Base-by-base conservation (phyloP, 2,888 invertebrate species). In the Lomographa bimaculata region DNA sequence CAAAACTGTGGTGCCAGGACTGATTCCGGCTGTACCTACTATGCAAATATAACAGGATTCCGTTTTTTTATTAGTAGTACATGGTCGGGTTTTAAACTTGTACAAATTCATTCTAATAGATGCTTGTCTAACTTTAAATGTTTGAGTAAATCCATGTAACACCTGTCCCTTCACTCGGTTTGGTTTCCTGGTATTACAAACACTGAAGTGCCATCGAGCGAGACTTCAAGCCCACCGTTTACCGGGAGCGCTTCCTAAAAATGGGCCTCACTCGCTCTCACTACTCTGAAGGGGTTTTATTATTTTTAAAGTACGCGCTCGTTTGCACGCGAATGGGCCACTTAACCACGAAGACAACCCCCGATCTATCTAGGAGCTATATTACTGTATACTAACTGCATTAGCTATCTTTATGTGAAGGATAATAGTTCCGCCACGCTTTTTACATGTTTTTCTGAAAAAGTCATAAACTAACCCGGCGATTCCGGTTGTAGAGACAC, bases 291-390 rank as follows among this genome's bases (percentile, higher is more conserved):
- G 83, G 74, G 80, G 76, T 85, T 86, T 82, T 82, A 83, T 87
- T 85, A 84, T 87, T 83, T 87, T 84, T 85, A 84, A 81, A 89
- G 87, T 78, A 74, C 76, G 72, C 80, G 83, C 85, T 84, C 90
- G 90, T 90, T 90, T 90, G 90, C 89, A 89, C 84, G 89, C 78
- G 89, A 90, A 90, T 90, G 79, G 84, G 79, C 87, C 87, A 89
- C 90, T 90, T 90, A 89, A 80, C 89, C 87, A 85, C 87, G 87
- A 69, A 84, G 79, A 78, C 76, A 72, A 66, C 68, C 67, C 72
- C 69, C 71, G 60, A 64, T 71, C 65, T 71, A 60, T 51, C 54
- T 64, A 60, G 57, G 57, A 26, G 25, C 8, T 25, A 25, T 33
- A 73, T 65, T 70, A 70, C 74, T 76, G 73, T 73, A 66, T 72